Base-by-base conservation (phyloP, 2,888 invertebrate genomes). In the Lithophane ornitopus region DNA sequence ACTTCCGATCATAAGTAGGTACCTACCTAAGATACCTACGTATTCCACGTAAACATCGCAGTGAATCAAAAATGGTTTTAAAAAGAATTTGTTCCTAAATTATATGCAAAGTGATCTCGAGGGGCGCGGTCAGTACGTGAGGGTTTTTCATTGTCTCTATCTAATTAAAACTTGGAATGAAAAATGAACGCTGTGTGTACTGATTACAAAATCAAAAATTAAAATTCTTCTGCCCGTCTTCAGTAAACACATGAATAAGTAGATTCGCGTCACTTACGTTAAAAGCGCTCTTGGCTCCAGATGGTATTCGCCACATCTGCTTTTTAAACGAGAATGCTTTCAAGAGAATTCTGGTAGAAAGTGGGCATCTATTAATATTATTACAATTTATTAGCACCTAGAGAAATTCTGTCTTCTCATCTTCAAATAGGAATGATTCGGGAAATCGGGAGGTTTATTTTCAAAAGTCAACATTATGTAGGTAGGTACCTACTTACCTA, bases 131-230 rank as follows among this genome's bases (percentile, higher is more conserved):
- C 74, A 70, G 80, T 83, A 86, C 86, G 86, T 86, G 87, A 87
- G 75, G 76, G 83, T 69, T 85, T 85, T 87, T 80, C 81, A 87
- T 77, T 80, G 75, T 78, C 84, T 85, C 59, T 70, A 83, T 76
- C 78, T 86, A 87, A 86, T 86, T 87, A 87, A 86, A 84, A 87
- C 68, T 76, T 74, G 71, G 77, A 81, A 84, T 86, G 84, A 86
- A 81, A 86, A 87, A 85, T 87, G 81, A 63, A 80, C 70, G 65
- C 46, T 77, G 63, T 79, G 88, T 83, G 86, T 78, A 66, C 79
- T 78, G 88, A 79, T 80, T 87, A 84, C 84, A 59, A 74, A 85
- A 83, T 87, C 76, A 83, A 81, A 85, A 76, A 76, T 76, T 77
- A 74, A 84, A 87, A 78, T 65, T 56, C 59, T 62, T 61, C 73